These are phyloP conservation scores for Mastigias papua DNA, from an alignment of 30 jellyfish, hydroid and myxozoan species.

Conservation along the genomic window DNA sequence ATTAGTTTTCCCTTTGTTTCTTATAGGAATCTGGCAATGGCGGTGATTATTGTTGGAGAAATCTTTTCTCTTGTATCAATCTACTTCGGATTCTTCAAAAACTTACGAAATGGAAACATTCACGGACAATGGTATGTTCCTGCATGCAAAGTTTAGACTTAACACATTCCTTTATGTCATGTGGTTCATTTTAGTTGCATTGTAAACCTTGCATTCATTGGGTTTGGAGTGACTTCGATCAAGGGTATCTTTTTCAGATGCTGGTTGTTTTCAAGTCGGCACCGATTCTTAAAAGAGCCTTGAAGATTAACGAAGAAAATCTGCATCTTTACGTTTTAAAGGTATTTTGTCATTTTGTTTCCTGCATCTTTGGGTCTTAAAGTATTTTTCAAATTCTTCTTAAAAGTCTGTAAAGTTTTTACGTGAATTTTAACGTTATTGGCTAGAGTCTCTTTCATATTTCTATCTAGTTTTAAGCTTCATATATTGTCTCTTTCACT, in stretches of 20 bases:
- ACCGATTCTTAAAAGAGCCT: constrained; percentile 93
- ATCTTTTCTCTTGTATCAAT: constrained; percentile 95
- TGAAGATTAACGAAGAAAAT: constrained; percentile 92
- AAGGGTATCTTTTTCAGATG: constrained; percentile 67
- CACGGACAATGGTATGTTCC: constrained; percentile 89
- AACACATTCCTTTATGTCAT: neutral
- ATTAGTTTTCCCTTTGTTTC: neutral
- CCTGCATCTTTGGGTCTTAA: no score
- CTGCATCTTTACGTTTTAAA: constrained; percentile 89
- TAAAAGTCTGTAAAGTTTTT: no score
- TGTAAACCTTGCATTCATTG: neutral
- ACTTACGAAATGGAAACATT: constrained; percentile 97
- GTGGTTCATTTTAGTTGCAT: neutral
- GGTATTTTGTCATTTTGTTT: constrained; percentile 36
- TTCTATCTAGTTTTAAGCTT: no score
- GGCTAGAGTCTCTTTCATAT: no score
- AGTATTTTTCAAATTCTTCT: neutral
- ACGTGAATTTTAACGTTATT: no score
- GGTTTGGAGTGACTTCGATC: neutral
- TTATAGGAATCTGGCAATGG: constrained; percentile 87
- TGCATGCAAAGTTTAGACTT: neutral
- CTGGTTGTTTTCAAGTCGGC: constrained; percentile 97
- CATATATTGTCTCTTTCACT: no score
- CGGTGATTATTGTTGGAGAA: constrained; percentile 93
- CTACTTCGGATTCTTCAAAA: constrained; percentile 88